A percentile compares a stretch with the other conserved stretches of the same genome.
These are phyloP conservation scores for Drosophila atripex DNA, from an alignment of 2,888 invertebrate species.

Conservation along the genomic window DNA sequence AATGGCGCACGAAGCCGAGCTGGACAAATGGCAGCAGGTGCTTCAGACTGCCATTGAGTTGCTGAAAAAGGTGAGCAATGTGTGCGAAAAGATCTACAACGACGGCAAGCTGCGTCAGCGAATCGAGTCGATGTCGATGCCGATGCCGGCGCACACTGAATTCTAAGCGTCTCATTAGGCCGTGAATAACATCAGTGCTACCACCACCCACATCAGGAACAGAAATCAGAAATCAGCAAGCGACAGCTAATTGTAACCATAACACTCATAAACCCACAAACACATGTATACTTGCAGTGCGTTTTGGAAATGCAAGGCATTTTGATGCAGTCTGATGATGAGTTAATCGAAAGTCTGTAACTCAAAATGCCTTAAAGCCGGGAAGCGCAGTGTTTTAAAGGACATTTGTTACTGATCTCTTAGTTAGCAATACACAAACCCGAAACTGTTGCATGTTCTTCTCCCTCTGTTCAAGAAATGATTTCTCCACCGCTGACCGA, in stretches of 20 bases:
- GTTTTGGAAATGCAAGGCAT: constrained; percentile 13
- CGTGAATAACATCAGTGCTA: constrained; percentile 10
- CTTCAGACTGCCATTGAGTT: constrained; percentile 89
- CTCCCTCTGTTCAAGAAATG: constrained; percentile 28
- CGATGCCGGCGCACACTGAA: constrained; percentile 60
- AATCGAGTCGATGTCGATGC: constrained; percentile 68
- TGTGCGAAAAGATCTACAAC: constrained; percentile 82
- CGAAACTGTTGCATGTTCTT: constrained; percentile 57
- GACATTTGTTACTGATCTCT: constrained; percentile 57
- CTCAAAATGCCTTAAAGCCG: background rate
- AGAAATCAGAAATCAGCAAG: constrained; percentile 15
- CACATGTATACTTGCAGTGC: constrained; percentile 35
- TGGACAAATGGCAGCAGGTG: constrained; percentile 92
- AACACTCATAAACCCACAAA: constrained; percentile 29
- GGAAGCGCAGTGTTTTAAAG: constrained; percentile 40
- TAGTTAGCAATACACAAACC: constrained; percentile 43
- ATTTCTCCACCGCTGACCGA: constrained; percentile 23
- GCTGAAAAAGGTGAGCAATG: constrained; percentile 88
- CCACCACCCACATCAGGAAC: constrained; percentile 12
- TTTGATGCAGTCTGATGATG: background rate
- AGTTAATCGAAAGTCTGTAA: background rate
- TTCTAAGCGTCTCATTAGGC: constrained; percentile 56
- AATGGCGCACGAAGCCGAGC: constrained; percentile 90
- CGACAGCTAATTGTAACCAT: constrained; percentile 48
- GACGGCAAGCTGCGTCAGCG: constrained; percentile 78